These are phyloP conservation scores for Myotis myotis DNA, from an alignment of 2,797 vertebrate species.

Conservation along the genomic window DNA sequence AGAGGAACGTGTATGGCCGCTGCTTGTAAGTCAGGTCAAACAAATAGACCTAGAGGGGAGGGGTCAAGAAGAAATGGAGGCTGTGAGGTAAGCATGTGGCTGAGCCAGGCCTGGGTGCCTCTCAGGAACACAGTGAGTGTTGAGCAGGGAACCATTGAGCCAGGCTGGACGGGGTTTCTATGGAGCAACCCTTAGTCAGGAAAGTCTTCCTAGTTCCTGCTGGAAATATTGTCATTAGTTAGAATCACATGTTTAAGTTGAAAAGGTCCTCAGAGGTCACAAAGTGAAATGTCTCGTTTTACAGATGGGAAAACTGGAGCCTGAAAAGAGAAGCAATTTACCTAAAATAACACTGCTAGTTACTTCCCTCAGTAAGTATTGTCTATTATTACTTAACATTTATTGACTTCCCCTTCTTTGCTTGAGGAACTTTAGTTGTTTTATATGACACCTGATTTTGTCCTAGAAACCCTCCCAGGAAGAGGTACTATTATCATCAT, in stretches of 20 bases:
- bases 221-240: neutral
- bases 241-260: neutral
- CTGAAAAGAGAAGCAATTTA: neutral
- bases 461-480: neutral
- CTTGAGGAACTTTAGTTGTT: neutral
- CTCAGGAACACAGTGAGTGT: neutral
- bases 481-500: neutral
- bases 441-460: neutral
- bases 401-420: slow-evolving; percentile 41
- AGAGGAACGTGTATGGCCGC: slow-evolving; percentile 94
- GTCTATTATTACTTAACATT: neutral
- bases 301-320: slow-evolving; percentile 43
- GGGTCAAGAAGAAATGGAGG: slow-evolving; percentile 19
- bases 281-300: slow-evolving; percentile 24
- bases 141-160: neutral
- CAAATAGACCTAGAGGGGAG: slow-evolving; percentile 92
- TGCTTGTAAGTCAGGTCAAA: slow-evolving; percentile 98
- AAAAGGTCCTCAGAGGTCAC: slow-evolving; percentile 7
- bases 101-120: neutral
- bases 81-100: neutral
- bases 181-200: neutral
- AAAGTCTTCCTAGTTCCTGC: neutral
- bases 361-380: neutral
- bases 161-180: neutral
- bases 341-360: neutral